Conservation (phyloP, 2,888 invertebrate genomes). For the Eristalis pertinax region DNA sequence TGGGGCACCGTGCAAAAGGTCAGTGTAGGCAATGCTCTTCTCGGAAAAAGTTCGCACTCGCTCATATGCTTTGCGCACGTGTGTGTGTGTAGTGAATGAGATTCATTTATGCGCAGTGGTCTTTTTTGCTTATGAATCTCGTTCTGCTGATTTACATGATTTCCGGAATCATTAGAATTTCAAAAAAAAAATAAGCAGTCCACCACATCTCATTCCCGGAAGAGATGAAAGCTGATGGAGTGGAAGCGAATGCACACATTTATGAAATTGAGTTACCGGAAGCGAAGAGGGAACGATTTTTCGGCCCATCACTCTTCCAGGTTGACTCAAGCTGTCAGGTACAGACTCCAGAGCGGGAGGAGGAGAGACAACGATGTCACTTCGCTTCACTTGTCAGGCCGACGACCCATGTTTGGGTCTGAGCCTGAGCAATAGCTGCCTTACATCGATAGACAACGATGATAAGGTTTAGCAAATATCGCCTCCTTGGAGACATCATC, state of each 20-base stretch:
- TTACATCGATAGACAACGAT: too few relatives aligned
- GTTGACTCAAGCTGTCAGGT: too few relatives aligned
- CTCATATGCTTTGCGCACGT: neutral
- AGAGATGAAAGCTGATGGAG: neutral
- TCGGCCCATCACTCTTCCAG: too few relatives aligned
- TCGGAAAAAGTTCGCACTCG: neutral
- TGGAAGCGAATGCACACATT: neutral
- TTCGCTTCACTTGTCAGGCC: too few relatives aligned
- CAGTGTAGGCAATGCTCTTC: neutral
- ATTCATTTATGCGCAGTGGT: constrained; percentile 19
- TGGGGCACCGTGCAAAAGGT: constrained; percentile 25
- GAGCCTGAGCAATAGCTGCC: too few relatives aligned
- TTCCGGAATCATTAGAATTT: constrained; percentile 24
- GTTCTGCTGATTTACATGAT: constrained; percentile 17
- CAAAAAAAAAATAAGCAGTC: too few relatives aligned
- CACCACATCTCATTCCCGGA: neutral
- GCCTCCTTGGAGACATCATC: neutral
- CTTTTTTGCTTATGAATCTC: neutral
- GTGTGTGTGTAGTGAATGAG: neutral
- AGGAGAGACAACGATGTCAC: too few relatives aligned
- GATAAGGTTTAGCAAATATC: neutral
- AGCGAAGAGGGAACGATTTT: too few relatives aligned
- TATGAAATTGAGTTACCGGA: neutral
- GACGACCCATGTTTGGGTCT: too few relatives aligned
- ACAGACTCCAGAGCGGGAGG: too few relatives aligned